Conservation (phyloP, 2,888 invertebrate genomes). For the Elmis aenea region DNA sequence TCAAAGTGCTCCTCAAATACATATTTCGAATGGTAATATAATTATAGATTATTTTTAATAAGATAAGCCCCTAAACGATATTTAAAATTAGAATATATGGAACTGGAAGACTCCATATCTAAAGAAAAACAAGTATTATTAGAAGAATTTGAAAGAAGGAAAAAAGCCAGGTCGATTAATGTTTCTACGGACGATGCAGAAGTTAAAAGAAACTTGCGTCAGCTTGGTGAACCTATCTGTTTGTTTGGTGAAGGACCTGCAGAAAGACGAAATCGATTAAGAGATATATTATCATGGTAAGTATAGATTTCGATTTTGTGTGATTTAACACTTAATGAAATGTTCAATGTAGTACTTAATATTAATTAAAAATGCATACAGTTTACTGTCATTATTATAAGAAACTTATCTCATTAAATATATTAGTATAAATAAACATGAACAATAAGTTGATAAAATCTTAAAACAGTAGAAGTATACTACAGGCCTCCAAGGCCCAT, state of each 20-base stretch:
- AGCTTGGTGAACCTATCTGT: slow-evolving; percentile 94
- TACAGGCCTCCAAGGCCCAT: too few species aligned
- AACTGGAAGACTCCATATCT: slow-evolving; percentile 79
- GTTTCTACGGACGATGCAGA: slow-evolving; percentile 98
- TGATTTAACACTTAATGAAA: neutral
- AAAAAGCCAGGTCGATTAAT: slow-evolving; percentile 90
- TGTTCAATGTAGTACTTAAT: too few species aligned
- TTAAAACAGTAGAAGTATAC: too few species aligned
- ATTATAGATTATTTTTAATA: slow-evolving; percentile 13
- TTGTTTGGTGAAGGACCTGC: slow-evolving; percentile 98
- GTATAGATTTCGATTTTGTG: slow-evolving; percentile 2
- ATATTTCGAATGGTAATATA: slow-evolving; percentile 64
- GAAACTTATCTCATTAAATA: too few species aligned
- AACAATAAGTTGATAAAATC: too few species aligned
- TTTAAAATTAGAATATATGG: slow-evolving; percentile 76
- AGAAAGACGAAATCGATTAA: slow-evolving; percentile 84
- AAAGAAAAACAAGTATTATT: slow-evolving; percentile 86
- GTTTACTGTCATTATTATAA: too few species aligned
- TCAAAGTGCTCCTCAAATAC: slow-evolving; percentile 58
- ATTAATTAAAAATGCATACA: too few species aligned
- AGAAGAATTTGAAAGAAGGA: slow-evolving; percentile 92
- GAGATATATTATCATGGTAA: slow-evolving; percentile 79
- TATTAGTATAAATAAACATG: too few species aligned
- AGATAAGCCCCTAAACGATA: neutral
- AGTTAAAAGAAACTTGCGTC: slow-evolving; percentile 85